These are phyloP conservation scores for Lycorma delicatula DNA, from an alignment of 1,140 invertebrate species.

Conservation along the genomic window DNA sequence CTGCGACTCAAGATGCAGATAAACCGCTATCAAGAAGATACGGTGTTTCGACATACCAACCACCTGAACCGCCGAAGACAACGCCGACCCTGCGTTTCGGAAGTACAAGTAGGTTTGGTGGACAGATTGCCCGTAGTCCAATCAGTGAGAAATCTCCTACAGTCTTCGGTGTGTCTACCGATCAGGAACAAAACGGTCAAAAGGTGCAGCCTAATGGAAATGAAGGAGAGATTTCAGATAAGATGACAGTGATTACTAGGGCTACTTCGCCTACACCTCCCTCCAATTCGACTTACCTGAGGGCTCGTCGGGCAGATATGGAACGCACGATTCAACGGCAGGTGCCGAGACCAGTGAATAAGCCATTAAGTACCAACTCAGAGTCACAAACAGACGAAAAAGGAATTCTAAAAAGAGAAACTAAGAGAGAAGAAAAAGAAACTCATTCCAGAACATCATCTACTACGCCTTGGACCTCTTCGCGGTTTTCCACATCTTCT, in stretches of 20 bases:
- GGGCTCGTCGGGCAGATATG: slow-evolving; percentile 56
- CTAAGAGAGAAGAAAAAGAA: background rate
- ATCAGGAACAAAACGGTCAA: slow-evolving; percentile 5
- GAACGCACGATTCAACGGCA: slow-evolving; percentile 32
- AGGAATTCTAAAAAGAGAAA: background rate
- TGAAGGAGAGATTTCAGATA: slow-evolving; percentile 11
- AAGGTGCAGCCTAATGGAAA: background rate
- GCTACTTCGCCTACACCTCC: slow-evolving; percentile 67
- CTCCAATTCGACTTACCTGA: slow-evolving; percentile 49
- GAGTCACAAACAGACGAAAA: slow-evolving; percentile 25
- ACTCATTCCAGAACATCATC: slow-evolving; percentile 1
- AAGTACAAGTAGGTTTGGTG: slow-evolving; percentile 23
- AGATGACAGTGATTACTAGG: slow-evolving; percentile 53
- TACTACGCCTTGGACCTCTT: slow-evolving; percentile 1
- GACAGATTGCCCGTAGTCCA: slow-evolving; percentile 25
- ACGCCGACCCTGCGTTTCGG: slow-evolving; percentile 20
- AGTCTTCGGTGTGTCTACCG: slow-evolving; percentile 25
- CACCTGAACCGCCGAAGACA: slow-evolving; percentile 1
- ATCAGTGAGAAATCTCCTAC: slow-evolving; percentile 26
- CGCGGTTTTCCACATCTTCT: slow-evolving; percentile 1
- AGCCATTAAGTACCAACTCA: slow-evolving; percentile 10
- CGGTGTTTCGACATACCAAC: background rate
- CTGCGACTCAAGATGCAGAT: background rate
- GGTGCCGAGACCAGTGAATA: slow-evolving; percentile 16
- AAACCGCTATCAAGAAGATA: background rate